A percentile compares a stretch with the other conserved stretches of the same genome.
phyloP scores from a whole-genome alignment of 2,113 vertebrate species.

The Ptilorrhoa leucosticta region DNA sequence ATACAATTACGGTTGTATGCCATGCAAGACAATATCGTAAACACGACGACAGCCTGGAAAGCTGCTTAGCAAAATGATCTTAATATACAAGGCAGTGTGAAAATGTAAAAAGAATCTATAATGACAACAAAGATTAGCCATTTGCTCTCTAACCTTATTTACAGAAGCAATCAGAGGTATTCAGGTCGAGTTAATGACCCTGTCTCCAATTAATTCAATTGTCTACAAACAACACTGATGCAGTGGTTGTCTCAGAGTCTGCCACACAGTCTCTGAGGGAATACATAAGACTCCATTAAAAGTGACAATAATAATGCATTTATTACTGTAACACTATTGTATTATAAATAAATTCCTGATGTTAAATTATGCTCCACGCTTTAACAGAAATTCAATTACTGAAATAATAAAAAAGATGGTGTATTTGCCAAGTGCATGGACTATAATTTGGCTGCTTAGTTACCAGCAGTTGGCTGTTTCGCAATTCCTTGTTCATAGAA shows the following conservation, averaged over 20 bases:
- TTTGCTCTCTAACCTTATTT: constrained; percentile 81
- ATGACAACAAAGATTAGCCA: constrained; percentile 79
- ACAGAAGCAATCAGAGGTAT: constrained; percentile 82
- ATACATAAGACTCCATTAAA: constrained; percentile 75
- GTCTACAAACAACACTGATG: constrained; percentile 79
- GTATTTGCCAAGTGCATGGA: constrained; percentile 74
- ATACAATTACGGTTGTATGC: constrained; percentile 69
- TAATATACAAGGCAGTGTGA: constrained; percentile 79
- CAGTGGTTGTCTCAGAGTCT: constrained; percentile 73
- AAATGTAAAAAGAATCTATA: constrained; percentile 77
- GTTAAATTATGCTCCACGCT: constrained; percentile 76
- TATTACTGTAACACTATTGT: constrained; percentile 78
- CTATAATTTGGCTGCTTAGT: constrained; percentile 78
- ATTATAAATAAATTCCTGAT: constrained; percentile 82
- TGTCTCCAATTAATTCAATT: constrained; percentile 85
- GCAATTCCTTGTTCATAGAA: constrained; percentile 71
- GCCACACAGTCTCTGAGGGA: constrained; percentile 71
- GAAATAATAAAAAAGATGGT: constrained; percentile 79
- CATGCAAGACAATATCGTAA: constrained; percentile 66
- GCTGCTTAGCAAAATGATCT: constrained; percentile 78
- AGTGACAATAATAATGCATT: constrained; percentile 82
- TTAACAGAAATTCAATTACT: constrained; percentile 87
- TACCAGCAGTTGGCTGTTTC: constrained; percentile 76
- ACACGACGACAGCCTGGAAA: constrained; percentile 66
- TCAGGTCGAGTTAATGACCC: constrained; percentile 82